Evolutionary conservation across 2,888 invertebrate species (phyloP).

Genomic region (Xestia sexstrigata): DNA sequence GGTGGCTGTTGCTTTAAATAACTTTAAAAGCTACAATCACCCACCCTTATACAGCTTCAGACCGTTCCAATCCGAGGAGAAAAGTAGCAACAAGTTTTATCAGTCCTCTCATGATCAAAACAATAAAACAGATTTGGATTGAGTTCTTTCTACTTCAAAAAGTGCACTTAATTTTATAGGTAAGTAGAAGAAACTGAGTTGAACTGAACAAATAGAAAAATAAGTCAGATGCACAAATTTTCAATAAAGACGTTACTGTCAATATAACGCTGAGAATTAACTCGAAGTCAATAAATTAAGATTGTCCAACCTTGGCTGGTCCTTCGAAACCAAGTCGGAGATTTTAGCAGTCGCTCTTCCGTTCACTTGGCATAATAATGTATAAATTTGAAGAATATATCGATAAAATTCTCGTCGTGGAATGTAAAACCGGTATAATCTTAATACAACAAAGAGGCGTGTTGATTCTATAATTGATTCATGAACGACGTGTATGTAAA

Average conservation of each 20-base stretch:
- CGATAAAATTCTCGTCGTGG: slow-evolving; percentile 40
- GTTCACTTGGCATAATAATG: slow-evolving; percentile 1
- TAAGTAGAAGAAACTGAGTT: not conserved
- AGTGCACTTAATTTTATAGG: not conserved
- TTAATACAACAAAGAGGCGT: slow-evolving; percentile 50
- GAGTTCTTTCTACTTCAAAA: not conserved
- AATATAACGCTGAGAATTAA: not conserved
- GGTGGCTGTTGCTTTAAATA: too few relatives aligned
- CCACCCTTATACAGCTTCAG: not conserved
- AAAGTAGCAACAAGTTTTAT: not conserved
- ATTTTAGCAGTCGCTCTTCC: not conserved
- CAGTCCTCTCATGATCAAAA: not conserved
- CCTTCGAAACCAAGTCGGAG: not conserved
- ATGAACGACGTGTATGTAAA: slow-evolving; percentile 25
- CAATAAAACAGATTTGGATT: not conserved
- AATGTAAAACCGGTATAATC: slow-evolving; percentile 34
- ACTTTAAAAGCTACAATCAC: not conserved
- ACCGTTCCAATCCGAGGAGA: not conserved
- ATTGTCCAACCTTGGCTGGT: not conserved
- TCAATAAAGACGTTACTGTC: too few relatives aligned
- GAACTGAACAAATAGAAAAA: not conserved
- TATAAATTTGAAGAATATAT: slow-evolving; percentile 25
- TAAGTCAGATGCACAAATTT: too few relatives aligned
- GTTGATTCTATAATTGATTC: slow-evolving; percentile 53
- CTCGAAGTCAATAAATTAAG: not conserved